Percentiles rank a stretch among this genome's conserved stretches.
Evolutionary conservation across 2,113 vertebrate species (phyloP).

Genomic region (Vireo altiloquus): DNA sequence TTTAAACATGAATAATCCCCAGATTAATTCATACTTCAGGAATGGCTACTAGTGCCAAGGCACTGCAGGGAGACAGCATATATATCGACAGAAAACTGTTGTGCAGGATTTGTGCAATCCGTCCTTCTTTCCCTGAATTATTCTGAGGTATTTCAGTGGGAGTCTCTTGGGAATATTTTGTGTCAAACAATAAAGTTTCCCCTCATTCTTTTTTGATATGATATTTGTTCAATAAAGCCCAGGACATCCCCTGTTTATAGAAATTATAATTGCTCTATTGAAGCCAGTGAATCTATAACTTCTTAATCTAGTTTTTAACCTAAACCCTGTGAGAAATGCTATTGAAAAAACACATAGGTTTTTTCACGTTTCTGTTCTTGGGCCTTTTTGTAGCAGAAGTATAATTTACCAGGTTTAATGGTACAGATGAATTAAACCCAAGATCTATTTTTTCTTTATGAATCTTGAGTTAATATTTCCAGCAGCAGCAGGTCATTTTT

Average conservation of each 20-base stretch:
- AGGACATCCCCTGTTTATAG: background rate
- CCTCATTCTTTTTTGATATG: background rate
- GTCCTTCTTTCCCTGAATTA: background rate
- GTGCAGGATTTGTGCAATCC: background rate
- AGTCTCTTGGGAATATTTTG: background rate
- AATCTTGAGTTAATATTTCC: background rate
- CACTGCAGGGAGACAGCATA: background rate
- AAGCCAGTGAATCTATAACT: background rate
- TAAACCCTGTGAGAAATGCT: background rate
- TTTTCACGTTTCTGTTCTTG: background rate
- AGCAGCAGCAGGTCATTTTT: background rate
- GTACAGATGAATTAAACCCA: background rate
- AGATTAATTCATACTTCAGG: background rate
- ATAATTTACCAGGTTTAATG: background rate
- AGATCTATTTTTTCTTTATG: background rate
- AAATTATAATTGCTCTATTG: background rate
- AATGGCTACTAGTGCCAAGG: background rate
- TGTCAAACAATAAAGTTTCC: background rate
- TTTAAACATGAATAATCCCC: slow-evolving; percentile 8
- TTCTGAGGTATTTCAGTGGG: background rate
- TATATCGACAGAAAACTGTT: background rate
- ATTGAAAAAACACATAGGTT: background rate
- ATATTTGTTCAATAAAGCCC: background rate
- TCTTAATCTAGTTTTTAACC: background rate
- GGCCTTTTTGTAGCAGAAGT: background rate